Evolutionary conservation across 1,140 invertebrate genomes (phyloP), one percentile per base, ranked within the genome.

Genomic region (Drosophila lini): DNA sequence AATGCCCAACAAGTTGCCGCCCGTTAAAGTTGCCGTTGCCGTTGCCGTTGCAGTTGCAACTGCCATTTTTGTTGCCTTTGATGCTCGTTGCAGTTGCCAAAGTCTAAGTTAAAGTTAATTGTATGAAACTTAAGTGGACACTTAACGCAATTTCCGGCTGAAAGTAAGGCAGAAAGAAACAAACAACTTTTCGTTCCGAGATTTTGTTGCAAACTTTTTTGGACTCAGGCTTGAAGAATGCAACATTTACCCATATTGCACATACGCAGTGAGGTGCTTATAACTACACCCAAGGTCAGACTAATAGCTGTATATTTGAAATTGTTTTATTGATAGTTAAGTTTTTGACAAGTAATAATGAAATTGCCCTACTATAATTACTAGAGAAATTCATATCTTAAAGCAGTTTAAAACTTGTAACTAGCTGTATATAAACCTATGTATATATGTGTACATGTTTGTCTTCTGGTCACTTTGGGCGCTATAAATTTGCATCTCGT

Each of bases 91-190:
- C 57, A 81, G 80, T 78, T 74, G 38, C 52, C 74, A 70, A 83
- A 83, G 80, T 83, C 74, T 65, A 79, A 78, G 60, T 79, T 73
- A 79, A 83, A 83, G 70, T 83, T 83, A 83, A 83, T 83, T 83
- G 80, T 80, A 83, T 83, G 80, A 83, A 69, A 70, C 75, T 83
- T 76, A 79, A 83, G 80, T 83, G 80, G 70, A 83, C 80, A 80
- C 81, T 82, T 80, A 83, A 83, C 64, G 76, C 76, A 83, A 83
- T 82, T 82, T 83, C 75, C 75, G 64, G 38, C 42, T 68, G 62
- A 79, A 83, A 79, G 60, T 61, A 82, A 50, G 61, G 40, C 63
- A 64, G 48, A 74, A 53, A 64, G 71, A 63, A 78, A 52, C 65
- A 79, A 78, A 79, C 59, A 75, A 82, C 60, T 79, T 78, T 53